Conservation (phyloP, 2,113 vertebrate species). For the Raja brachyura region DNA sequence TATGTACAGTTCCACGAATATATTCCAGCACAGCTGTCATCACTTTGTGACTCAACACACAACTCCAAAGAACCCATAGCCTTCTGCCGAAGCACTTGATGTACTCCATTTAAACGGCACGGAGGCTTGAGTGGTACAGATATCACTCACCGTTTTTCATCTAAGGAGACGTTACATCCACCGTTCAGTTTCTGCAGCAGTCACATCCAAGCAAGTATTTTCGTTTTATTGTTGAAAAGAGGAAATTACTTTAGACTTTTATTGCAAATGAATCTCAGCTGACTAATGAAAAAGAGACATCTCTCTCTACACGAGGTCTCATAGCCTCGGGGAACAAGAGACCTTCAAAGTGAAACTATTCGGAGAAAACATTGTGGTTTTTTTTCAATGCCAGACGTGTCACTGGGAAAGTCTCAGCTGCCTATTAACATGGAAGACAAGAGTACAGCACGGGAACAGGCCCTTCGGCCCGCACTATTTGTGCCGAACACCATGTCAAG, state of each 20-base stretch:
- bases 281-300: background rate
- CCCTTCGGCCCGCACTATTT: no score
- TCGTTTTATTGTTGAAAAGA: background rate
- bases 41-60: background rate
- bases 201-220: background rate
- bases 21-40: background rate
- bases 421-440: background rate
- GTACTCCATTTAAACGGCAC: background rate
- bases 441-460: no score
- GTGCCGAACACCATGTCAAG: no score
- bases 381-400: background rate
- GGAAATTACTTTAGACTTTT: background rate
- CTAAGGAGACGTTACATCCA: background rate
- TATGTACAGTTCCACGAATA: conserved; percentile 19
- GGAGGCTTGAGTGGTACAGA: background rate
- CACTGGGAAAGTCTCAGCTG: no score
- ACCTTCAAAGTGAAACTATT: background rate
- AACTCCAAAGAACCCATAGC: background rate
- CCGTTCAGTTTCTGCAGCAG: background rate
- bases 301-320: background rate
- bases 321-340: background rate
- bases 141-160: conserved; percentile 6
- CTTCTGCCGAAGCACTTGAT: background rate
- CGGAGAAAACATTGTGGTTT: background rate
- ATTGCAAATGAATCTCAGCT: background rate